phyloP scores from a whole-genome alignment of 1,140 invertebrate species.

The Apis laboriosa region DNA sequence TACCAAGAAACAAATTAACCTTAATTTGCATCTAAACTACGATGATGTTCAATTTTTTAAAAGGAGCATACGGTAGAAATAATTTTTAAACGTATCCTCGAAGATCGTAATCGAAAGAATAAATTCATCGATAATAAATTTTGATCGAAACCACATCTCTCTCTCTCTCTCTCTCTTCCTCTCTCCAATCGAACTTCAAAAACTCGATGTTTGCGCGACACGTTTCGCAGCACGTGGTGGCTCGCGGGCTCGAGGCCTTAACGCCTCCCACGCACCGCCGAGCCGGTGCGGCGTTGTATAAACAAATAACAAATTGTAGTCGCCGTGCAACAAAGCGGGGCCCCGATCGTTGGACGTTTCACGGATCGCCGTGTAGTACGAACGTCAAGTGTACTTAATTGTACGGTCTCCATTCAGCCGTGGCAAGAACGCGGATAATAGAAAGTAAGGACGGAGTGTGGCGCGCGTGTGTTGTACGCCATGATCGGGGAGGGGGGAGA shows the following conservation, averaged over 20 bases:
- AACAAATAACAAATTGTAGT: slow-evolving; percentile 45
- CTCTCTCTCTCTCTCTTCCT: no score
- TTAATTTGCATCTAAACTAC: no score
- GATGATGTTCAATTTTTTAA: no score
- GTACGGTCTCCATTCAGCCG: slow-evolving; percentile 43
- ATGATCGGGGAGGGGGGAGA: neutral
- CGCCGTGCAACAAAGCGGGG: slow-evolving; percentile 32
- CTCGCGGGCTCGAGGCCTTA: neutral
- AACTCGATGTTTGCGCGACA: no score
- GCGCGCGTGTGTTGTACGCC: neutral
- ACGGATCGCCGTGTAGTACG: slow-evolving; percentile 30
- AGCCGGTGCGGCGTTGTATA: slow-evolving; percentile 1
- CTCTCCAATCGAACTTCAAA: no score
- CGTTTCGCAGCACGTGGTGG: neutral
- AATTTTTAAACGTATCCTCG: no score
- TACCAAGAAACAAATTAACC: no score
- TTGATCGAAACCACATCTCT: no score
- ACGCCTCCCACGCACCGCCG: slow-evolving; percentile 5
- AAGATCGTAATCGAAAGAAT: no score
- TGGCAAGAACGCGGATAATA: slow-evolving; percentile 43
- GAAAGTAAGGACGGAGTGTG: slow-evolving; percentile 32
- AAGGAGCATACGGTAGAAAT: no score
- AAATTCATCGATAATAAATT: no score
- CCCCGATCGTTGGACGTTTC: slow-evolving; percentile 39
- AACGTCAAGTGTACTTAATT: slow-evolving; percentile 50